Conservation (phyloP, 2,113 vertebrate species). For the Tor tambroides region DNA sequence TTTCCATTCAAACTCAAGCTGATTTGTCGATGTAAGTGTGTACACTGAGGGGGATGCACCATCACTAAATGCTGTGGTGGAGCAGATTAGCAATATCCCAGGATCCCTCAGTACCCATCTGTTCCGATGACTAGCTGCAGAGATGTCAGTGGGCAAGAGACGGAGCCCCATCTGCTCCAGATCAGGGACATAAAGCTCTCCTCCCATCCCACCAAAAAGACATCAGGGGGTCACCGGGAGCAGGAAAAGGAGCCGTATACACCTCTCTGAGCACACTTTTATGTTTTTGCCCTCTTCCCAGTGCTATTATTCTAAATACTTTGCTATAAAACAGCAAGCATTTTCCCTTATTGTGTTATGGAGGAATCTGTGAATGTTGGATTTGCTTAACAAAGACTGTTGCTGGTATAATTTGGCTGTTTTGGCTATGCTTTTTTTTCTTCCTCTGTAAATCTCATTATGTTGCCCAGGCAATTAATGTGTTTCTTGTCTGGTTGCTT, state of each 20-base stretch:
- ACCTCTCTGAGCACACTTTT: conserved; percentile 22
- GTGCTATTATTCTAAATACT: neutral
- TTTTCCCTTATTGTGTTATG: neutral
- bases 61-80: conserved; percentile 41
- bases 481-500: conserved; percentile 21
- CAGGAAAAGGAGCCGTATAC: conserved; percentile 9
- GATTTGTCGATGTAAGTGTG: conserved; percentile 43
- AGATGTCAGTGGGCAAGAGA: conserved; percentile 52
- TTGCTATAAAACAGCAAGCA: neutral
- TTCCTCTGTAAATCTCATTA: conserved; percentile 21
- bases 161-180: conserved; percentile 66
- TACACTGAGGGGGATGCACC: conserved; percentile 26
- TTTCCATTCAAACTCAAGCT: conserved; percentile 26
- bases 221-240: conserved; percentile 16
- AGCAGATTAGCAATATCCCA: conserved; percentile 68
- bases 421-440: neutral
- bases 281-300: neutral
- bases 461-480: conserved; percentile 28
- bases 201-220: conserved; percentile 36
- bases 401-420: neutral
- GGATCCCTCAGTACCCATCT: conserved; percentile 70
- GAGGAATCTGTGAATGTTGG: neutral
- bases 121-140: conserved; percentile 52
- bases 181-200: conserved; percentile 31
- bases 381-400: conserved; percentile 1